A percentile compares a stretch with the other conserved stretches of the same genome.
Conservation (phyloP, 2,797 vertebrate genomes). For the Spondyliosoma cantharus region DNA sequence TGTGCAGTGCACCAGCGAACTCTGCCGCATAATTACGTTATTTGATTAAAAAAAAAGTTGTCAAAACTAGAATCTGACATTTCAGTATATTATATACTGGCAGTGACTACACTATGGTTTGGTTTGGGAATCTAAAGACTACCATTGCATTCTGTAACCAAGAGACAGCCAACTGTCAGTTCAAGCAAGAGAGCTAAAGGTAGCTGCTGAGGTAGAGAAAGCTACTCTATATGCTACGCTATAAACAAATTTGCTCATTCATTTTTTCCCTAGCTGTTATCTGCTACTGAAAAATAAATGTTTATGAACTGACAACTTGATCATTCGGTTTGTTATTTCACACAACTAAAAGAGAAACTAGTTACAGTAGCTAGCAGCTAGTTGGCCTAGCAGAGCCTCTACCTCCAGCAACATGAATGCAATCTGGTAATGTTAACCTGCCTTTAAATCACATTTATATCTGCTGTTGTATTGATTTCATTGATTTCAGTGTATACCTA, state of each 20-base stretch:
- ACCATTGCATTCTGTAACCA: background rate
- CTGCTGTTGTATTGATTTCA: background rate
- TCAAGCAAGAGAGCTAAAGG: too few relatives aligned
- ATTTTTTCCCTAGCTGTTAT: background rate
- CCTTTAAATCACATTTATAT: background rate
- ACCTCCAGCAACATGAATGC: background rate
- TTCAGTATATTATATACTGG: background rate
- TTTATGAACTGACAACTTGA: too few relatives aligned
- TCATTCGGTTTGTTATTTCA: background rate
- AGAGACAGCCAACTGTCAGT: background rate
- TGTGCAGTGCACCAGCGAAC: background rate
- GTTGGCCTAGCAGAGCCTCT: background rate
- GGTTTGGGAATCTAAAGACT: background rate
- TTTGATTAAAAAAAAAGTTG: too few relatives aligned
- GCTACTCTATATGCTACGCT: too few relatives aligned
- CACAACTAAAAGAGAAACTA: background rate
- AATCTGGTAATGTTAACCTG: background rate
- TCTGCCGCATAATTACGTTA: too few relatives aligned
- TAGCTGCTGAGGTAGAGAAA: too few relatives aligned
- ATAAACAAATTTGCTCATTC: too few relatives aligned
- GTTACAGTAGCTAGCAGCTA: background rate
- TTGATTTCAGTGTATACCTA: background rate
- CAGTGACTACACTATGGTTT: background rate
- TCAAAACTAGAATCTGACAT: background rate
- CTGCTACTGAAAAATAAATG: too few relatives aligned